Evolutionary conservation across 2,888 invertebrate species (phyloP).

Genomic region (Anthophora plumipes): DNA sequence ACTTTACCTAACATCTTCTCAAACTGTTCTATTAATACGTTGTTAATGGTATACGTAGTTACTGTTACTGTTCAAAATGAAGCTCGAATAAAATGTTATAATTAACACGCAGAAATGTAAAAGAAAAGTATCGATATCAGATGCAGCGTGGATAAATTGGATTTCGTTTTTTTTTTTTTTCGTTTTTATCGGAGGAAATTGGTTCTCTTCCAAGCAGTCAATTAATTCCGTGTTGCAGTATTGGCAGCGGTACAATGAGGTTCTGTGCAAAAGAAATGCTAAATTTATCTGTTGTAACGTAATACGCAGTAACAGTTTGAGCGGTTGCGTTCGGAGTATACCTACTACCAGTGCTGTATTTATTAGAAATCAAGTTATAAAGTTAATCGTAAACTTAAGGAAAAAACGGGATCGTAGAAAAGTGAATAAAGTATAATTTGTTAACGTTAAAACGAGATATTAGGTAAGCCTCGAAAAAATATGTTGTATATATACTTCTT

Average conservation of each 20-base stretch:
- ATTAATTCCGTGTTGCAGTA: slow-evolving; percentile 82
- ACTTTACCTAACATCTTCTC: background rate
- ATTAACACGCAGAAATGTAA: background rate
- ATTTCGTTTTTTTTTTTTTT: too few species aligned
- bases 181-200: slow-evolving; percentile 71
- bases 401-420: background rate
- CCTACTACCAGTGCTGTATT: slow-evolving; percentile 48
- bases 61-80: background rate
- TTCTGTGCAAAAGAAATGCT: slow-evolving; percentile 82
- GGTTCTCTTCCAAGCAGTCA: slow-evolving; percentile 80
- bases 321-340: slow-evolving; percentile 48
- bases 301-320: slow-evolving; percentile 76
- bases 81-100: background rate
- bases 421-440: background rate
- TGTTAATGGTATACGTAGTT: background rate
- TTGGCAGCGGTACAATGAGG: slow-evolving; percentile 81
- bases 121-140: slow-evolving; percentile 5
- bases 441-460: background rate
- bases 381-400: background rate
- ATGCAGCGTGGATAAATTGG: slow-evolving; percentile 15
- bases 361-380: slow-evolving; percentile 17
- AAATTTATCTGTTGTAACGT: slow-evolving; percentile 84
- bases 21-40: background rate
- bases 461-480: background rate
- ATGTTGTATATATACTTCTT: background rate